phyloP scores from a whole-genome alignment of 2,797 vertebrate species.

The Tragelaphus eurycerus region DNA sequence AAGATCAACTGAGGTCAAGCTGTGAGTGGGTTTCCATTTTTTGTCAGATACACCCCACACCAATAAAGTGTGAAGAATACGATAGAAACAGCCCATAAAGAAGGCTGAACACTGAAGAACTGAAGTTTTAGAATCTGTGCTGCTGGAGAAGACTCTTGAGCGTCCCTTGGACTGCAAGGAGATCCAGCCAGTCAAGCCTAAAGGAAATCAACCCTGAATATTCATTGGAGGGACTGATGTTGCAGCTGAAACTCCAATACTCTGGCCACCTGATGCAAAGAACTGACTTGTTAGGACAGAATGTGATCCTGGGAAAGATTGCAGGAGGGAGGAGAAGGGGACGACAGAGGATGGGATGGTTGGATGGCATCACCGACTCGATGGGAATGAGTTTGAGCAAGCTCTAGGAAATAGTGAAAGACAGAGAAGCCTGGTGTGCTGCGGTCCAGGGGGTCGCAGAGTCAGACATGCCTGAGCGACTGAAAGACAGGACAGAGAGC shows the following conservation, averaged over 20 bases:
- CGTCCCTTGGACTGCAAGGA: background rate
- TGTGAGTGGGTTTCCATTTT: background rate
- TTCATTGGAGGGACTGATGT: background rate
- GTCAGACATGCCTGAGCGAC: background rate
- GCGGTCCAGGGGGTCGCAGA: background rate
- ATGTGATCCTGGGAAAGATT: background rate
- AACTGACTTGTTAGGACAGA: rapidly evolving
- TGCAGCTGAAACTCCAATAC: background rate
- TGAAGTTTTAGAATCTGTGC: background rate
- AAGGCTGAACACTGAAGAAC: background rate
- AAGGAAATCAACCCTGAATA: background rate
- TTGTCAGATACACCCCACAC: too few species aligned
- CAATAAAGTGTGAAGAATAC: rapidly evolving
- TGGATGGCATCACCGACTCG: background rate
- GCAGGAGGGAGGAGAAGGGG: background rate
- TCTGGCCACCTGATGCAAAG: background rate
- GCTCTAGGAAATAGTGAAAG: background rate
- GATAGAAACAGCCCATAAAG: background rate
- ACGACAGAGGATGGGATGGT: background rate
- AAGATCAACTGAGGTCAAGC: background rate
- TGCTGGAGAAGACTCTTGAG: background rate
- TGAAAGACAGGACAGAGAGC: rapidly evolving
- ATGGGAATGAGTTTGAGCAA: background rate
- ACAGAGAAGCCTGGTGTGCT: background rate
- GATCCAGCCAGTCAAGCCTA: background rate